A percentile compares a stretch with the other conserved stretches of the same genome.
Evolutionary conservation across 2,113 vertebrate genomes (phyloP).

Genomic region (Gnathonemus longibarbis): DNA sequence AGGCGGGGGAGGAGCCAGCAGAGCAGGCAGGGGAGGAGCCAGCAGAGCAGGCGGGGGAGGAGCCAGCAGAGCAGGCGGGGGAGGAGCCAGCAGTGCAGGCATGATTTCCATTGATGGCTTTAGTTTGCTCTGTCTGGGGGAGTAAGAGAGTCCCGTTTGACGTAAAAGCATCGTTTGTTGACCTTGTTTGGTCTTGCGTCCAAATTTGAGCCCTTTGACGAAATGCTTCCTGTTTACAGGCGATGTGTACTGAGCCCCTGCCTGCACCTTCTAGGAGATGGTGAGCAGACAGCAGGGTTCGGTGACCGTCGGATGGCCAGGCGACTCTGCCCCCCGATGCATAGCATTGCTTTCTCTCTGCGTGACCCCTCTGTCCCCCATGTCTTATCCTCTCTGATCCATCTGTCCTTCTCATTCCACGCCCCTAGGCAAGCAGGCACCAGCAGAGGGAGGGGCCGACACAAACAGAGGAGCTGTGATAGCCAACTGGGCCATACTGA

Average conservation of each 20-base stretch:
- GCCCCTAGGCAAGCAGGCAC: neutral
- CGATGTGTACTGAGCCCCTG: neutral
- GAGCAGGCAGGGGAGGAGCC: neutral
- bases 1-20: neutral
- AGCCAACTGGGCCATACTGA: slow-evolving; percentile 6
- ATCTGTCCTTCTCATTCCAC: neutral
- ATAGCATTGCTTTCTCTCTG: neutral
- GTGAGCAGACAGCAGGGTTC: neutral
- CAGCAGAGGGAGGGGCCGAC: neutral
- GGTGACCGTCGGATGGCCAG: neutral
- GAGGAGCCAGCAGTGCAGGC: neutral
- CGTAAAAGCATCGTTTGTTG: neutral
- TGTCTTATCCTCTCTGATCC: neutral
- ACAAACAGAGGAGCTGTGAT: neutral
- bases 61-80: neutral
- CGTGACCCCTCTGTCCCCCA: neutral
- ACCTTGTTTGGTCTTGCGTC: neutral
- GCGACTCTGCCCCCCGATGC: neutral
- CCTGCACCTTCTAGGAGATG: neutral
- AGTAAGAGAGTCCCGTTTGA: neutral
- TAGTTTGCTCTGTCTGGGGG: neutral
- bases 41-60: neutral
- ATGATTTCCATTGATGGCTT: neutral
- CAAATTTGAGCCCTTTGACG: neutral
- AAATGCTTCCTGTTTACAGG: neutral